These are phyloP conservation scores for Drosophila nannoptera DNA, from an alignment of 1,140 invertebrate genomes.

Conservation along the genomic window DNA sequence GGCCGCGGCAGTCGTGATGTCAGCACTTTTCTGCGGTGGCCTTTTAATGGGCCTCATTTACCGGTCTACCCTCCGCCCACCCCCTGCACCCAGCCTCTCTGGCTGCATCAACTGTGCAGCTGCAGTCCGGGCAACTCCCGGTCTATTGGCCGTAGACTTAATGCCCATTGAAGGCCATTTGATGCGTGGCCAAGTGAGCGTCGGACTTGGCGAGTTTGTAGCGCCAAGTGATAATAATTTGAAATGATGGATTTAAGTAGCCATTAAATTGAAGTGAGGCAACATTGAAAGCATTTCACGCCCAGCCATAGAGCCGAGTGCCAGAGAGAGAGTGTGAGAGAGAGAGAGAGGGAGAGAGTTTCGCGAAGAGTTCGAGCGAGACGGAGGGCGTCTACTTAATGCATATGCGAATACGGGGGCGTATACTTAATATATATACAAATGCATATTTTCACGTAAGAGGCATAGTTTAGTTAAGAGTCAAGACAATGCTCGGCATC, in stretches of 20 bases:
- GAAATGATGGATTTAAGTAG: slow-evolving; percentile 52
- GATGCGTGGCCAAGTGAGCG: slow-evolving; percentile 72
- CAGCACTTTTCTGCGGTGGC: slow-evolving; percentile 72
- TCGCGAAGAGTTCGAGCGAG: background rate
- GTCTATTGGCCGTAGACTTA: slow-evolving; percentile 31
- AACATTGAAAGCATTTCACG: slow-evolving; percentile 24
- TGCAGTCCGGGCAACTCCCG: background rate
- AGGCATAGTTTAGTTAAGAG: too few relatives aligned
- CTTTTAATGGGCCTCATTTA: slow-evolving; percentile 57
- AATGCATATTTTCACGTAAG: too few relatives aligned
- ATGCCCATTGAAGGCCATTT: slow-evolving; percentile 71
- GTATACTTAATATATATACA: too few relatives aligned
- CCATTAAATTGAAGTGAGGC: slow-evolving; percentile 39
- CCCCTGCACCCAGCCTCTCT: background rate
- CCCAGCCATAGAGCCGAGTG: background rate
- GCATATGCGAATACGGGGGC: too few relatives aligned
- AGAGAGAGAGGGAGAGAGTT: background rate
- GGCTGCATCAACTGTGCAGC: background rate
- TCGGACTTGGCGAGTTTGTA: slow-evolving; percentile 49
- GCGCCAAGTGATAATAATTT: slow-evolving; percentile 67
- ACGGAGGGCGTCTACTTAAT: too few relatives aligned
- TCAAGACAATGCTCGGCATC: too few relatives aligned
- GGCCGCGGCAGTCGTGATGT: slow-evolving; percentile 52
- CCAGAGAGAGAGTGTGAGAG: background rate
- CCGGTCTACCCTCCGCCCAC: background rate